These are phyloP conservation scores for Mus minutoides DNA, from an alignment of 2,797 vertebrate species.

Conservation along the genomic window DNA sequence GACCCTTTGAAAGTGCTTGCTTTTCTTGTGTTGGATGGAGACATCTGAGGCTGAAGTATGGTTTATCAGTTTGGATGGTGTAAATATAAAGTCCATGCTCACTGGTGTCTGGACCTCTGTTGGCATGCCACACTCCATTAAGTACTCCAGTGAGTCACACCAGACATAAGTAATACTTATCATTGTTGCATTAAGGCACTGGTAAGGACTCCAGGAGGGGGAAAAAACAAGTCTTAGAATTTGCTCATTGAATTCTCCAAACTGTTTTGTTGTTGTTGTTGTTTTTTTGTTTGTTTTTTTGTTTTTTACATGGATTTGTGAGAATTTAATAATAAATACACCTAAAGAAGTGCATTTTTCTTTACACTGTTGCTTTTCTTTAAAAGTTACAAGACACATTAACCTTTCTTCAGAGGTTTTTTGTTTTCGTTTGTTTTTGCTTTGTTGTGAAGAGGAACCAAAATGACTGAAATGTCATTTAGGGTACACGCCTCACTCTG, in stretches of 20 bases:
- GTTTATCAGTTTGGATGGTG: neutral
- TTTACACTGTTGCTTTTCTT: too few species aligned
- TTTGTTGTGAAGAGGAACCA: neutral
- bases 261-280: neutral
- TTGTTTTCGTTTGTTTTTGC: neutral
- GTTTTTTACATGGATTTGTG: too few species aligned
- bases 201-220: neutral
- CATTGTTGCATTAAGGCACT: neutral
- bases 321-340: too few species aligned
- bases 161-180: neutral
- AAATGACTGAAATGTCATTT: neutral
- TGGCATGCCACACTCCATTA: neutral
- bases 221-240: neutral
- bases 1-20: neutral
- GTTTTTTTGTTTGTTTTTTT: neutral
- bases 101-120: neutral
- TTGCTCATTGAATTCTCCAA: neutral
- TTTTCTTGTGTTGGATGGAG: neutral
- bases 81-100: neutral
- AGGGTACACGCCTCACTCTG: neutral
- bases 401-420: too few species aligned
- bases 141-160: neutral
- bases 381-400: too few species aligned
- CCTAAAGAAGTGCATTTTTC: too few species aligned
- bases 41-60: neutral